A percentile compares a stretch with the other conserved stretches of the same genome.
phyloP scores from a whole-genome alignment of 2,113 vertebrate genomes.

The Pholis gunnellus region DNA sequence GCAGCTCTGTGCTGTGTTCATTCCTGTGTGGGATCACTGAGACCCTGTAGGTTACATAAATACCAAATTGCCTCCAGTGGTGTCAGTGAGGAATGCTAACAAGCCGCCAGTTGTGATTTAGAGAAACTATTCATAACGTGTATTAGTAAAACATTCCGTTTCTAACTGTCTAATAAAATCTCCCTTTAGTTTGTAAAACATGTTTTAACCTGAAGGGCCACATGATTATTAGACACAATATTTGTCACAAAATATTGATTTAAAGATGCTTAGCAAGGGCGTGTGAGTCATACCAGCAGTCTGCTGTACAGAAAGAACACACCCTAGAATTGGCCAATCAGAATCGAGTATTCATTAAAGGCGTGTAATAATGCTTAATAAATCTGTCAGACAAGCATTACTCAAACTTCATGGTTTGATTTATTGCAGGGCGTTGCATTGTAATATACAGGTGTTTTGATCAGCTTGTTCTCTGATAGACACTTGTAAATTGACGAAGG shows the following conservation, averaged over 20 bases:
- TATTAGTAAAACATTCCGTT: neutral
- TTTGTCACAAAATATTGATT: too few species aligned
- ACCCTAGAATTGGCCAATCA: neutral
- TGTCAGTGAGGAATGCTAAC: conserved; percentile 4
- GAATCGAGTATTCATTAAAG: neutral
- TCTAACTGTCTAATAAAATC: neutral
- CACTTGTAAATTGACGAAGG: conserved; percentile 9
- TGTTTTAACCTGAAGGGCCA: neutral
- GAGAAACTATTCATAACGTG: neutral
- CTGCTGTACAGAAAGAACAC: neutral
- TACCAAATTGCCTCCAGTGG: neutral
- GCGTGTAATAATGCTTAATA: neutral
- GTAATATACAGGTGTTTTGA: conserved; percentile 1
- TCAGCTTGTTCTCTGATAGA: conserved; percentile 7
- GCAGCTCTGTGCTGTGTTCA: neutral
- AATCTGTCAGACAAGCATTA: neutral
- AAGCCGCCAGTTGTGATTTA: neutral
- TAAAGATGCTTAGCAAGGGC: too few species aligned
- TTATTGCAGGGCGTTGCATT: neutral
- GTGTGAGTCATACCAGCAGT: neutral
- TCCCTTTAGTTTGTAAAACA: neutral
- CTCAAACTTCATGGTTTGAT: neutral
- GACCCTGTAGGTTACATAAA: neutral
- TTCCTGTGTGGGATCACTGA: neutral
- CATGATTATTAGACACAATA: neutral